Conservation (phyloP, 2,797 vertebrate species). For the Eospalax fontanierii region DNA sequence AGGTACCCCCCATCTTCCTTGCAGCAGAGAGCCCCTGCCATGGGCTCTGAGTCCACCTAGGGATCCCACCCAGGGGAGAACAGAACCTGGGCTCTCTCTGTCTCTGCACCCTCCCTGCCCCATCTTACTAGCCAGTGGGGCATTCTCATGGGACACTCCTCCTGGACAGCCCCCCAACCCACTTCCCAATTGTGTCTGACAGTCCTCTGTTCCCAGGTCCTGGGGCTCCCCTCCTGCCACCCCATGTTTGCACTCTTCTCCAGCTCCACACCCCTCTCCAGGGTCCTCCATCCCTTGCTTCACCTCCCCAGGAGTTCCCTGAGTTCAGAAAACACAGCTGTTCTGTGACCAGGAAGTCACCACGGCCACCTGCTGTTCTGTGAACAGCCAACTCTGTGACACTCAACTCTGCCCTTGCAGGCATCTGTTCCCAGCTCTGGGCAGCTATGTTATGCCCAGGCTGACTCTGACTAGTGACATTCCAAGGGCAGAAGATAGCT, state of each 20-base stretch:
- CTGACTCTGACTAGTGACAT: accelerated
- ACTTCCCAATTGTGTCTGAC: not conserved
- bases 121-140: not conserved
- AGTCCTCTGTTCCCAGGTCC: not conserved
- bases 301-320: too few relatives aligned
- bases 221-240: accelerated
- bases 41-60: not conserved
- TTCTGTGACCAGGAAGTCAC: not conserved
- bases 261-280: not conserved
- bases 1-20: not conserved
- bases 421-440: accelerated
- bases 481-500: not conserved
- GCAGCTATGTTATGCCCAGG: not conserved
- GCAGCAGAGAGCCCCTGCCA: not conserved
- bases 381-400: not conserved
- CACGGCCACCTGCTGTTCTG: not conserved
- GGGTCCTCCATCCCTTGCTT: too few relatives aligned
- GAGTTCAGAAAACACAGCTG: not conserved
- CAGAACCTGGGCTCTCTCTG: not conserved
- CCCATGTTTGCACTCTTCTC: not conserved
- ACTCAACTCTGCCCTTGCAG: too few relatives aligned
- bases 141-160: not conserved
- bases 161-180: not conserved
- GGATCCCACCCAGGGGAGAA: not conserved
- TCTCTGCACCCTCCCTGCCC: too few relatives aligned